Percentiles rank a stretch among this genome's conserved stretches.
These are phyloP conservation scores for Aegithalos caudatus DNA, from an alignment of 2,113 vertebrate species.

Conservation along the genomic window DNA sequence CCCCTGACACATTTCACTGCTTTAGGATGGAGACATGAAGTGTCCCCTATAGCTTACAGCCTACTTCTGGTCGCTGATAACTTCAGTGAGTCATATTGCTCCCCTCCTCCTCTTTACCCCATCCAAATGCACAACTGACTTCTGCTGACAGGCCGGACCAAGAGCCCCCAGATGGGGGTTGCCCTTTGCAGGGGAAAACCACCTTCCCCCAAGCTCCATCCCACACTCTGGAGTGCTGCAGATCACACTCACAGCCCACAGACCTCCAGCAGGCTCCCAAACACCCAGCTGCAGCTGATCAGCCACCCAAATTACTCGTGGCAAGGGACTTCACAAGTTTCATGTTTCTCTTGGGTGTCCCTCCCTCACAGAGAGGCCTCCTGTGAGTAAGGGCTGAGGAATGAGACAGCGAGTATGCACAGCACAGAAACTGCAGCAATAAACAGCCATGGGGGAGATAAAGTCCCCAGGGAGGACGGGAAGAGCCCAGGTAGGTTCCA, in stretches of 20 bases:
- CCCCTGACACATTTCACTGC: not conserved
- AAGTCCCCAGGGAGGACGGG: not conserved
- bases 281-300: not conserved
- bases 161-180: not conserved
- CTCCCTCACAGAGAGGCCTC: constrained; percentile 22
- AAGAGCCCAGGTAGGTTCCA: not conserved
- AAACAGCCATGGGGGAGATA: not conserved
- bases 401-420: not conserved
- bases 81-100: not conserved
- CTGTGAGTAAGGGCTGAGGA: constrained; percentile 29
- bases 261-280: not conserved
- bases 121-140: not conserved
- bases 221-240: not conserved
- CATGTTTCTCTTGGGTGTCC: constrained; percentile 7
- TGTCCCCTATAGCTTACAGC: not conserved
- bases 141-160: not conserved
- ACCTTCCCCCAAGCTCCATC: not conserved
- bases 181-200: not conserved
- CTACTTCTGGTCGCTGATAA: not conserved
- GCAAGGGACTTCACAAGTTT: not conserved
- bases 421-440: not conserved
- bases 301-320: not conserved
- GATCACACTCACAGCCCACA: not conserved
- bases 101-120: not conserved
- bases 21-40: not conserved